Base-by-base conservation (phyloP, 2,113 vertebrate species). In the Mesitornis unicolor region DNA sequence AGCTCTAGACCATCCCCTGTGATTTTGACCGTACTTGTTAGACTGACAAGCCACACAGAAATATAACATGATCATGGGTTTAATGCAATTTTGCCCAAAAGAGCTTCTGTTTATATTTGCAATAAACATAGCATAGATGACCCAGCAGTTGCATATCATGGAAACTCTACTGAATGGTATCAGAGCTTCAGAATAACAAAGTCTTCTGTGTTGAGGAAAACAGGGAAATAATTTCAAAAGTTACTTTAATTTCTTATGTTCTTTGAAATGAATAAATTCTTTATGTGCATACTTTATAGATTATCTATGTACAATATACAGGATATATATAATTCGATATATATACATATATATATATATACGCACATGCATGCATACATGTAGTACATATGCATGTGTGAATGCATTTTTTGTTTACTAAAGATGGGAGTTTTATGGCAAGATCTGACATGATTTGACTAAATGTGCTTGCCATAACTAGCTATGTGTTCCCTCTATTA, bases 341-440 rank as follows among this genome's bases (percentile, higher is more conserved):
- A 5, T 14, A 53, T 33, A 3, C 33, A 38, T 48, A 35, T 8
- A 59, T 8, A 29, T 10, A 7, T 19, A 14, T 40, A 28, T 28
- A 21, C 8, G 28, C 5, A 68, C 3, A n/a, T 26, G 11, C 3
- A 65, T 53, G 7, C 9, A 14, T 73, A 31, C 3, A 0, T 35
- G 11, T 26, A 38, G 38, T 25, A 16, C 18, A 16, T 16, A 29
- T n/a, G 13, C 33, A 51, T 33, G 4, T 73, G 47, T 38, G 31
- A 73, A 56, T 51, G 59, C 8, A 5, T n/a, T 42, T 90, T 67
- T 78, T 69, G 5, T 56, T 81, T 70, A 61, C 56, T 67, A 74
- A 78, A 78, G 47, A n/a, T n/a, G 18, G 3, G 13, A 83, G 7
- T 21, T 93, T 86, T 77, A 75, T 53, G 36, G 10, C 7, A 84